Conservation (phyloP, 2,797 vertebrate species). For the Leptodactylus fallax region DNA sequence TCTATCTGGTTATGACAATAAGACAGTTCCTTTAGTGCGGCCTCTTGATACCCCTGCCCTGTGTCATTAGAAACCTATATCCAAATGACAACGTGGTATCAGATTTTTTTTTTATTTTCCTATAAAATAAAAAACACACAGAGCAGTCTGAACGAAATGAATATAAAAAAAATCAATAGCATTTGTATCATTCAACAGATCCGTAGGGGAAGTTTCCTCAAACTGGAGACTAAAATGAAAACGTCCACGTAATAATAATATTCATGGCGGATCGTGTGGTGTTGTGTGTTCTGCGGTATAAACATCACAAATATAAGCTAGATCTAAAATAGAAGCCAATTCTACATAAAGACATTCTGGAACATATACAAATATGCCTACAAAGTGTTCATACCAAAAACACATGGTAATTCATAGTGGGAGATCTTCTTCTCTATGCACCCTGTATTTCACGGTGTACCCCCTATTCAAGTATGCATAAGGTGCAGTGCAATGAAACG, state of each 20-base stretch:
- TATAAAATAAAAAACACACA: conserved; percentile 42
- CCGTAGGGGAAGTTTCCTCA: conserved; percentile 1
- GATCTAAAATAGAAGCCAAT: conserved; percentile 8
- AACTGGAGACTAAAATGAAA: background rate
- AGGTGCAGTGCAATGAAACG: background rate
- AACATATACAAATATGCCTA: conserved; percentile 21
- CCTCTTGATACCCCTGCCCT: too few species aligned
- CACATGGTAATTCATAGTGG: background rate
- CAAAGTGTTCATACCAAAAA: conserved; percentile 13
- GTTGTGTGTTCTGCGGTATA: background rate
- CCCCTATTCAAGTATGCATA: conserved; percentile 2
- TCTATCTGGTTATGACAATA: background rate
- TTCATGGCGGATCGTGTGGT: background rate
- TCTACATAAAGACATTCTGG: background rate
- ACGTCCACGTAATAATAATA: background rate
- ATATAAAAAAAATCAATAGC: conserved; percentile 33
- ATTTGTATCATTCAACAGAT: conserved; percentile 21
- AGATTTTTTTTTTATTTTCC: conserved; percentile 31
- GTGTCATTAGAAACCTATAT: background rate
- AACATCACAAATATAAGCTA: background rate
- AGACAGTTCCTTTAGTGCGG: background rate
- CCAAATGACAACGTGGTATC: background rate
- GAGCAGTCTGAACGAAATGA: conserved; percentile 21
- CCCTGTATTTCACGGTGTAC: background rate
- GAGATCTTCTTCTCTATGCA: background rate